phyloP scores from a whole-genome alignment of 2,888 invertebrate species.

The Platerodrilus igneus region DNA sequence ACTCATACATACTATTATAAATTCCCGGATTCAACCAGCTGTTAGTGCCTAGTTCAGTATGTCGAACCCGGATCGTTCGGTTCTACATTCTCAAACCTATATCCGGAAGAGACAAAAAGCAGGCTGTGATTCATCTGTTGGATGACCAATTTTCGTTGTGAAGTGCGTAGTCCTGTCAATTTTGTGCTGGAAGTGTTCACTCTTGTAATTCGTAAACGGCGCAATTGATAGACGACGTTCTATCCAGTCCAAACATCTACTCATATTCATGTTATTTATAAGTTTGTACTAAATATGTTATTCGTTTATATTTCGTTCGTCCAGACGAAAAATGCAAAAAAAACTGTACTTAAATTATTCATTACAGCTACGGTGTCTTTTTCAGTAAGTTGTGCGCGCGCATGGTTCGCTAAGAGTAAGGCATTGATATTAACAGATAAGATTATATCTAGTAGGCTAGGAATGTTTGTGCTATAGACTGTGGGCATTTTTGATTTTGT shows the following conservation, averaged over 20 bases:
- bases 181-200: no score
- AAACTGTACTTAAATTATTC: conserved; percentile 39
- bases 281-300: conserved; percentile 19
- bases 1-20: conserved; percentile 28
- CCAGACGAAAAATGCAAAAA: conserved; percentile 33
- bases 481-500: conserved; percentile 21
- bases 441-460: conserved; percentile 37
- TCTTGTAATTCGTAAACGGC: no score
- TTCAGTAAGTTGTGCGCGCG: conserved; percentile 38
- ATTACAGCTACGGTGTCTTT: conserved; percentile 32
- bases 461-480: conserved; percentile 36
- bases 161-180: conserved; percentile 37
- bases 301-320: conserved; percentile 36
- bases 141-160: conserved; percentile 50
- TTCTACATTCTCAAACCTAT: conserved; percentile 26
- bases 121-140: conserved; percentile 52
- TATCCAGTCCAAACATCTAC: no score
- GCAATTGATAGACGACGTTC: no score
- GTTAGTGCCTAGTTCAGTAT: conserved; percentile 49
- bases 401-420: conserved; percentile 39
- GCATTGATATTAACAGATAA: conserved; percentile 36
- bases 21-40: conserved; percentile 46
- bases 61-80: conserved; percentile 34
- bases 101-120: conserved; percentile 47
- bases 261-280: conserved; percentile 12